Percentiles rank a stretch among this genome's conserved stretches.
These are phyloP conservation scores for Miniopterus natalensis DNA, from an alignment of 2,113 vertebrate species.

Conservation along the genomic window DNA sequence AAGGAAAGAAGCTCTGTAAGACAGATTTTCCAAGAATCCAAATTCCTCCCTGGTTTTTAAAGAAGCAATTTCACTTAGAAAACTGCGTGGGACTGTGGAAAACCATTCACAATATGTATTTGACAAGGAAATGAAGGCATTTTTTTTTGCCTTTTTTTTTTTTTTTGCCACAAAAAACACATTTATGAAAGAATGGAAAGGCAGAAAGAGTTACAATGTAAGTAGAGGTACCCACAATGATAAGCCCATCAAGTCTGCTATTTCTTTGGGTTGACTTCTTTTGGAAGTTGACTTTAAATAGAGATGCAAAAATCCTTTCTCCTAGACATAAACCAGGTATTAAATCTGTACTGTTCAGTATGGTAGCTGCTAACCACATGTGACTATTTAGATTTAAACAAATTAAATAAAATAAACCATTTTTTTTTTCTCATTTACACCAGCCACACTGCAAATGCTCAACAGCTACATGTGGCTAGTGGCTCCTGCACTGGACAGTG, in stretches of 20 bases:
- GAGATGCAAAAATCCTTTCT: neutral
- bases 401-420: neutral
- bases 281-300: neutral
- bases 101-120: neutral
- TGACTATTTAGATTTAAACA: neutral
- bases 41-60: conserved; percentile 24
- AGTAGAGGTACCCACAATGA: neutral
- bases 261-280: neutral
- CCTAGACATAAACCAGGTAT: neutral
- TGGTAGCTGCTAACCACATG: neutral
- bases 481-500: neutral
- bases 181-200: neutral
- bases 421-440: neutral
- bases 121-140: neutral
- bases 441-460: neutral
- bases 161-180: neutral
- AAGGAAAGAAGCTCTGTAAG: neutral
- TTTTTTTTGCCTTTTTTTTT: neutral
- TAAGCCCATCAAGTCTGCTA: neutral
- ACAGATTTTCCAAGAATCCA: conserved; percentile 36
- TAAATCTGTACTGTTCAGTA: neutral
- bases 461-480: neutral
- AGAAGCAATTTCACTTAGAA: neutral
- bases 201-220: neutral
- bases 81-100: neutral